These are phyloP conservation scores for Caradrina kadenii DNA, from an alignment of 2,888 invertebrate genomes.

Conservation along the genomic window DNA sequence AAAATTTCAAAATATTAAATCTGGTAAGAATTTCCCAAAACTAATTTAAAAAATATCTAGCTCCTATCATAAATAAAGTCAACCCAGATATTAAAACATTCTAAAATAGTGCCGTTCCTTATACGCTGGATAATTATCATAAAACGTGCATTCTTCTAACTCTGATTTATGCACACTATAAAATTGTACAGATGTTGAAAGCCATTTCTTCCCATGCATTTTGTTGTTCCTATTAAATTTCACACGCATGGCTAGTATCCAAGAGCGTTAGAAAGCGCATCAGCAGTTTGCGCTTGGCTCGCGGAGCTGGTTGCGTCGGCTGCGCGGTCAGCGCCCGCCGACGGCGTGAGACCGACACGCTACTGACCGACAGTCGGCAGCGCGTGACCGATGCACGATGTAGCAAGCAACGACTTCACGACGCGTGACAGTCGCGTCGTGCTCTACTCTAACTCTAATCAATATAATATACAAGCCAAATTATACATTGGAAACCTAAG, in stretches of 20 bases:
- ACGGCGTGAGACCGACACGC: slow-evolving; percentile 79
- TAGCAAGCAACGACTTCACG: slow-evolving; percentile 72
- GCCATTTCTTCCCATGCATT: slow-evolving; percentile 51
- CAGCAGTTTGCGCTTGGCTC: slow-evolving; percentile 79
- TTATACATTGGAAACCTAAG: slow-evolving; percentile 15
- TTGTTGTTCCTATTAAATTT: slow-evolving; percentile 53
- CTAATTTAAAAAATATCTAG: no score
- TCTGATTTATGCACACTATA: slow-evolving; percentile 30
- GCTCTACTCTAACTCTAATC: slow-evolving; percentile 6
- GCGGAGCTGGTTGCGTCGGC: slow-evolving; percentile 75
- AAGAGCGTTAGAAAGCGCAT: slow-evolving; percentile 86
- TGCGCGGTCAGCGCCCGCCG: slow-evolving; percentile 8
- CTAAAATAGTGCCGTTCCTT: slow-evolving; percentile 6
- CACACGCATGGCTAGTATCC: slow-evolving; percentile 68
- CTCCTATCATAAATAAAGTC: not conserved
- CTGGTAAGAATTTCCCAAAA: no score
- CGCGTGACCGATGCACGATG: slow-evolving; percentile 75
- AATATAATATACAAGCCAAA: slow-evolving; percentile 24
- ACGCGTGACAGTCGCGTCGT: slow-evolving; percentile 23
- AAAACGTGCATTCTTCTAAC: slow-evolving; percentile 19
- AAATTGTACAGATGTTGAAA: slow-evolving; percentile 39
- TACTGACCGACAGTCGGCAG: slow-evolving; percentile 84
- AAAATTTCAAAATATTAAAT: no score
- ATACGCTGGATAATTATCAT: not conserved
- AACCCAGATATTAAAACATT: not conserved